Percentiles rank a stretch among this genome's conserved stretches.
Conservation (phyloP, 2,888 invertebrate genomes). For the Drosophila kanekoi region DNA sequence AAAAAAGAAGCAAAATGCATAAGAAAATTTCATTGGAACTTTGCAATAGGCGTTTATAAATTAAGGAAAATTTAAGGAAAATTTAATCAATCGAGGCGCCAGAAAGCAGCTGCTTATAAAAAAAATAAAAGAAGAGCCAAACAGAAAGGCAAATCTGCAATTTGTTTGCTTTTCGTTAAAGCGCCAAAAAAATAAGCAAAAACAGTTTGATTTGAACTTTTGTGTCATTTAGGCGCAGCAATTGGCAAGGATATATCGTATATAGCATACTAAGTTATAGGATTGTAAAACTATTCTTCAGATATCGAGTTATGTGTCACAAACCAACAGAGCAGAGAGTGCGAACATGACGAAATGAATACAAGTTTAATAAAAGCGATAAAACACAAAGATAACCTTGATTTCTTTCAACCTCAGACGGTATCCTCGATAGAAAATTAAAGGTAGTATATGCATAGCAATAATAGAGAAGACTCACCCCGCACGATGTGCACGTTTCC, state of each 20-base stretch:
- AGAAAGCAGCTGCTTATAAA: constrained; percentile 60
- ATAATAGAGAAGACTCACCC: not conserved
- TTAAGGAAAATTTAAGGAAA: constrained; percentile 43
- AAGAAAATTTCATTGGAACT: constrained; percentile 50
- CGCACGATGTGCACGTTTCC: no score
- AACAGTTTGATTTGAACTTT: constrained; percentile 45
- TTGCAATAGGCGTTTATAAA: constrained; percentile 55
- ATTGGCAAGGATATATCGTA: constrained; percentile 45
- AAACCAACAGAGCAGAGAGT: constrained; percentile 32
- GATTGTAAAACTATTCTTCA: constrained; percentile 48
- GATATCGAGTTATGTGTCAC: constrained; percentile 49
- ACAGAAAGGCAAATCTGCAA: constrained; percentile 18
- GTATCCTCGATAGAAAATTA: no score
- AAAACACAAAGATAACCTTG: constrained; percentile 48
- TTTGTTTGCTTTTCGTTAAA: constrained; percentile 61
- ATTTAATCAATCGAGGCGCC: constrained; percentile 58
- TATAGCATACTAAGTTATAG: constrained; percentile 54
- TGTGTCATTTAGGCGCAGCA: constrained; percentile 49
- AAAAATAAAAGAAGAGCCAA: constrained; percentile 36
- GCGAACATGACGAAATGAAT: constrained; percentile 78
- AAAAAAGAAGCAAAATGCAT: constrained; percentile 28
- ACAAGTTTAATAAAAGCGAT: constrained; percentile 79
- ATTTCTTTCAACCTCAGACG: not conserved
- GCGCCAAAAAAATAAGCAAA: constrained; percentile 54
- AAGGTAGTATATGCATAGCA: not conserved